Evolutionary conservation across 1,140 invertebrate genomes (phyloP), one percentile per base, ranked within the genome.

Genomic region (Lepidurus arcticus): DNA sequence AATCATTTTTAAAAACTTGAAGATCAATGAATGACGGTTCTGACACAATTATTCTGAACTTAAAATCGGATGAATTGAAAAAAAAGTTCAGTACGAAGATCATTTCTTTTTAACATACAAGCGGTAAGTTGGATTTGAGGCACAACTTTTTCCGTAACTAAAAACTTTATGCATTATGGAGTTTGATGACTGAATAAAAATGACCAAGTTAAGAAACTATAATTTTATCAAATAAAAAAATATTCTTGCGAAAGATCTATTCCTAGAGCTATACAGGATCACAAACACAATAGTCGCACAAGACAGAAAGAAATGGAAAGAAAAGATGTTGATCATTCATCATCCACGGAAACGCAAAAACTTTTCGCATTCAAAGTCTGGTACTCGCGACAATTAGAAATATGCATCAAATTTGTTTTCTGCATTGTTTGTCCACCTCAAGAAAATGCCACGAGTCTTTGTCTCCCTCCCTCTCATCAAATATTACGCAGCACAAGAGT

Each of bases 211-310:
- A 3, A 34, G 34, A 34, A 34, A 34, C 34, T 34, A 34, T 34
- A 4, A 34, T 4, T 34, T 34, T 4, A 34, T 34, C 2, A 34
- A 34, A 34, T 4, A 3, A 4, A 34, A 34, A 34, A 34, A 34
- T 34, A 34, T 47, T 47, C 16, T 47, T 47, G 16, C 16, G 13
- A 65, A 65, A 65, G 53, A 21, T 65, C 53, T 65, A 65, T 65
- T 65, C 6, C 53, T 65, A 65, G 53, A 65, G 53, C 53, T 21
- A 65, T 65, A 65, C 53, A 65, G 8, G 21, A 65, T 65, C 53
- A 65, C 53, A 65, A 65, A 65, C 53, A 65, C 53, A 65, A 65
- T 65, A 65, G 21, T 65, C 53, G 53, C 53, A 65, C 53, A 65
- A 65, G 53, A 65, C 53, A 65, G 53, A 65, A 65, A 65, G 7